Conservation (phyloP, 2,797 vertebrate genomes). For the Coregonus sp. region DNA sequence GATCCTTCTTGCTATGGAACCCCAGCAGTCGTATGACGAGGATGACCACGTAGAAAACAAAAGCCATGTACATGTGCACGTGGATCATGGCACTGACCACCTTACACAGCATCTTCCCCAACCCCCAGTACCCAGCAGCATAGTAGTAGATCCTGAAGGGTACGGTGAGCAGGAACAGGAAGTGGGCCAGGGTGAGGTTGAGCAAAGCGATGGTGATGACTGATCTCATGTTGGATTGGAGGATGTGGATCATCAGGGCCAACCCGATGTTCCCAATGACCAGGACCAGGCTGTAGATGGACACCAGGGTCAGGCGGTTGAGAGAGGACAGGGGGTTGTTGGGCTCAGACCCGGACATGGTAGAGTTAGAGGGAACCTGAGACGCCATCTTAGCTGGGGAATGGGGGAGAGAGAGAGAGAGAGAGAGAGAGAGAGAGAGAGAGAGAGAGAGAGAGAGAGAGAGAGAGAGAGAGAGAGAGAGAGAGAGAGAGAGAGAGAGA, state of each 20-base stretch:
- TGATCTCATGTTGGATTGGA: conserved; percentile 82
- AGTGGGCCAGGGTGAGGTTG: conserved; percentile 87
- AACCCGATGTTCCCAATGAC: conserved; percentile 75
- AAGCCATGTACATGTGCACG: conserved; percentile 90
- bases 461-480: background rate
- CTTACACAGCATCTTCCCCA: conserved; percentile 71
- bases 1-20: conserved; percentile 78
- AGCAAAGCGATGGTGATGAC: conserved; percentile 82
- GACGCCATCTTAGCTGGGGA: background rate
- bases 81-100: conserved; percentile 86
- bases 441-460: background rate
- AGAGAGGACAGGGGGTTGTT: accelerated
- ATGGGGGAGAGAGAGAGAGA: background rate
- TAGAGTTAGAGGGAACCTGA: background rate
- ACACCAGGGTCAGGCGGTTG: conserved; percentile 44
- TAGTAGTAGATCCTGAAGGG: conserved; percentile 90
- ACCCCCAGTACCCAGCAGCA: conserved; percentile 51
- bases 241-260: conserved; percentile 71
- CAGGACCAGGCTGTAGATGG: conserved; percentile 76
- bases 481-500: background rate
- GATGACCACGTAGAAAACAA: conserved; percentile 85
- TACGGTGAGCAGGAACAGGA: conserved; percentile 85
- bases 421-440: background rate
- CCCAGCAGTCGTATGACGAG: conserved; percentile 77
- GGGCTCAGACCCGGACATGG: too few relatives aligned